These are phyloP conservation scores for Zaprionus taronus DNA, from an alignment of 1,140 invertebrate species.

Conservation along the genomic window DNA sequence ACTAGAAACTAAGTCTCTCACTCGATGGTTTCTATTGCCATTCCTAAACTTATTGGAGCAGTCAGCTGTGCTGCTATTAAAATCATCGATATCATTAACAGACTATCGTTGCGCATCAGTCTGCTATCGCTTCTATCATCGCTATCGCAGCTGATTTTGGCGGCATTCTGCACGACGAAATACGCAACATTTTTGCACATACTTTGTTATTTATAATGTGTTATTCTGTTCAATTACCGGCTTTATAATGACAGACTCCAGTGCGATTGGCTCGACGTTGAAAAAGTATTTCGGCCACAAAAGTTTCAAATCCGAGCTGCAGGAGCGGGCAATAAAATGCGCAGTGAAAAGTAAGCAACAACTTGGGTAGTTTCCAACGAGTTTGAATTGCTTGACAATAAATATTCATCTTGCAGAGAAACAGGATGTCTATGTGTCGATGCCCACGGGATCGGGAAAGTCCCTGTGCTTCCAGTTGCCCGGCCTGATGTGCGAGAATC, in stretches of 20 bases:
- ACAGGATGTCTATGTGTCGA: slow-evolving; percentile 92
- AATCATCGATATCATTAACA: slow-evolving; percentile 2
- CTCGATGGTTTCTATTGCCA: neutral
- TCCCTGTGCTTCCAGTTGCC: slow-evolving; percentile 97
- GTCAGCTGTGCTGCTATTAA: slow-evolving; percentile 7
- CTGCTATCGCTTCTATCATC: slow-evolving; percentile 17
- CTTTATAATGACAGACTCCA: slow-evolving; percentile 44
- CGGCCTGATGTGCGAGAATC: slow-evolving; percentile 89
- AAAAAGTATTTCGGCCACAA: slow-evolving; percentile 69
- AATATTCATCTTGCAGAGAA: slow-evolving; percentile 86
- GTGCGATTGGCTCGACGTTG: slow-evolving; percentile 51
- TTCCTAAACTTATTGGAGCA: neutral
- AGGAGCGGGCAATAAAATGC: slow-evolving; percentile 68
- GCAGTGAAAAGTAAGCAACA: slow-evolving; percentile 72
- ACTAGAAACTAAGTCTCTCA: neutral
- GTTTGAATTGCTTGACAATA: neutral
- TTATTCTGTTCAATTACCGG: neutral
- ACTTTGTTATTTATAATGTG: slow-evolving; percentile 29
- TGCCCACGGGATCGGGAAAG: slow-evolving; percentile 98
- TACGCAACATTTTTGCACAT: slow-evolving; percentile 37
- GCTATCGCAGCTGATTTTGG: slow-evolving; percentile 49
- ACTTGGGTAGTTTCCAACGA: neutral
- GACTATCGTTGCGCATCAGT: neutral
- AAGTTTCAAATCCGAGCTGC: slow-evolving; percentile 77
- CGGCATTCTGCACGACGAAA: slow-evolving; percentile 41